A percentile compares a stretch with the other conserved stretches of the same genome.
Evolutionary conservation across 2,113 vertebrate genomes (phyloP).

Genomic region (Mobula hypostoma): DNA sequence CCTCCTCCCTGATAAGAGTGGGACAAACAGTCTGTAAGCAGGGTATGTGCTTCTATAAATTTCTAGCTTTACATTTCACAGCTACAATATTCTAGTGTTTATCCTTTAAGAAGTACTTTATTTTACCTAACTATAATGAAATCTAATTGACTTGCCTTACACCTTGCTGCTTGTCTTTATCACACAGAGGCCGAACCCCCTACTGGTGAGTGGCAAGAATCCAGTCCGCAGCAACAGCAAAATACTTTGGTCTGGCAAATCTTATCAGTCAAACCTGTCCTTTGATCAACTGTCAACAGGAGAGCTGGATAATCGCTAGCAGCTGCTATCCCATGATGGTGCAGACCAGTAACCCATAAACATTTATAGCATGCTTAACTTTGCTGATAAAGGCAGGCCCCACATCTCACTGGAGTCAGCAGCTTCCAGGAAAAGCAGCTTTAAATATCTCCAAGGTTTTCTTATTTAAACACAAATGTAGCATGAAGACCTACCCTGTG

Average conservation of each 20-base stretch:
- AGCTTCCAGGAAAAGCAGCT: constrained; percentile 55
- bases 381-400: constrained; percentile 58
- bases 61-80: neutral
- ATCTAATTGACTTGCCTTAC: neutral
- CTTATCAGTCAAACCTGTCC: constrained; percentile 70
- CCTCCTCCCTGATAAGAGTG: no score
- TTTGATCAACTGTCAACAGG: constrained; percentile 69
- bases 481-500: constrained; percentile 47
- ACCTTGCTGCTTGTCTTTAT: constrained; percentile 20
- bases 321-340: constrained; percentile 57
- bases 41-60: neutral
- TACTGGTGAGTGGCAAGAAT: constrained; percentile 44
- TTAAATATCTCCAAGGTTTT: constrained; percentile 54
- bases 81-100: neutral
- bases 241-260: constrained; percentile 43
- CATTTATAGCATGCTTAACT: constrained; percentile 62
- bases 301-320: constrained; percentile 53
- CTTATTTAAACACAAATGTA: constrained; percentile 63
- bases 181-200: neutral
- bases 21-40: no score
- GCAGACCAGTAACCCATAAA: constrained; percentile 58
- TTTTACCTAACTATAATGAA: neutral
- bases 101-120: neutral
- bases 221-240: constrained; percentile 43
- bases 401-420: constrained; percentile 64